Evolutionary conservation across 2,888 invertebrate genomes (phyloP), one percentile per base, ranked within the genome.

Genomic region (Aplocera efformata): DNA sequence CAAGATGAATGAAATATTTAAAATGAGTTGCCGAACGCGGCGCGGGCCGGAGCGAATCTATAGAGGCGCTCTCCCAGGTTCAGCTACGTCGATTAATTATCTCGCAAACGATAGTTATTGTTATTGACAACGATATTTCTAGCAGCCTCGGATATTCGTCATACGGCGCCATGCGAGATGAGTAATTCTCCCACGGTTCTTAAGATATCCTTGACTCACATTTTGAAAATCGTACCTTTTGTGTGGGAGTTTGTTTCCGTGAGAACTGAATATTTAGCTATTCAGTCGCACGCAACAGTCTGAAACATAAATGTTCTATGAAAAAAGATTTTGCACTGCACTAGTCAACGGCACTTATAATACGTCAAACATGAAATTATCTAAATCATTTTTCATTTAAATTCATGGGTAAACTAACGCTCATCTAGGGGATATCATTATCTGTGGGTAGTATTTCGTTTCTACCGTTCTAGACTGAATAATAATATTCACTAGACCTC

Each of bases 171-270:
- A 61, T 61, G 67, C 60, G 63, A 61, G 67, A 67, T 68, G 66
- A 64, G 59, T 59, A 65, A 66, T 66, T 76, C 68, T 83, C 82
- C 79, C 84, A 84, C 84, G 82, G 72, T 76, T 70, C 71, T 67
- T 66, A 70, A 69, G 64, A 76, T 74, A 82, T 80, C 81, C 83
- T 84, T 85, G 83, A 78, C 83, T 81, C 76, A 83, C 78, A 79
- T 84, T 82, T 79, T 74, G 63, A 74, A 79, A 79, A 80, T 79
- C 74, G 72, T 76, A 81, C 81, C 83, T 84, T 81, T 83, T 82
- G 77, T 80, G 72, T 75, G 75, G 69, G 71, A 77, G 65, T 70
- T 58, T 59, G 73, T 76, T 79, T 79, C 75, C 81, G 80, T 84
- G 84, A 79, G 84, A 86, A 84, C 78, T 67, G 67, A 68, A 72